phyloP scores from a whole-genome alignment of 2,113 vertebrate genomes.

The Esox niger region DNA sequence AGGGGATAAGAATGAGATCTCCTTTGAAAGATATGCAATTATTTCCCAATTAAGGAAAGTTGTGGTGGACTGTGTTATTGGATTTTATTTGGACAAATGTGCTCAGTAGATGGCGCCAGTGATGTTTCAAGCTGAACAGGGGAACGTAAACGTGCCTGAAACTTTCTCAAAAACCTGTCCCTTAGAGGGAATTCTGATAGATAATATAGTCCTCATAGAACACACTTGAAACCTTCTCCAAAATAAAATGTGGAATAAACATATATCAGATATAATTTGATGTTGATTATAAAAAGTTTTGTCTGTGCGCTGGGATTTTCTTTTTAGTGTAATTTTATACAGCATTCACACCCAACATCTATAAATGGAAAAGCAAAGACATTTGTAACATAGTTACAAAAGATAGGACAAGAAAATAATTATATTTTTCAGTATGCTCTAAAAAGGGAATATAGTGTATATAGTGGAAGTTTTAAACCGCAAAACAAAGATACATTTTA shows the following conservation, averaged over 20 bases:
- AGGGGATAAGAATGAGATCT: slow-evolving; percentile 39
- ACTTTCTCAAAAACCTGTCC: not conserved
- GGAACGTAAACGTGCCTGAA: not conserved
- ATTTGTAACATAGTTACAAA: no score
- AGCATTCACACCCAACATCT: not conserved
- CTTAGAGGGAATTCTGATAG: slow-evolving; percentile 8
- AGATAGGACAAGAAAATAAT: no score
- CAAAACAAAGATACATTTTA: not conserved
- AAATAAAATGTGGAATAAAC: not conserved
- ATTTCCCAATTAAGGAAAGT: slow-evolving; percentile 50
- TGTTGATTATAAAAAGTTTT: not conserved
- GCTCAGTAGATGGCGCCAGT: slow-evolving; percentile 51
- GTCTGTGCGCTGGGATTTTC: no score
- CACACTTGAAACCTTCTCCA: no score
- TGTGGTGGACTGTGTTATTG: not conserved
- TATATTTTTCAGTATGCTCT: no score
- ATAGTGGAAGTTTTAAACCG: no score
- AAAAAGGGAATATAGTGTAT: no score
- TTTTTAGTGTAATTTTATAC: not conserved
- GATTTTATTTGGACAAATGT: slow-evolving; percentile 12
- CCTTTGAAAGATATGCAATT: slow-evolving; percentile 43
- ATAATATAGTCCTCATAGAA: not conserved
- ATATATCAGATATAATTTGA: not conserved
- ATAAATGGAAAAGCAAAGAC: not conserved
- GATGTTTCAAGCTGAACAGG: slow-evolving; percentile 32